Evolutionary conservation across 1,140 invertebrate species (phyloP).

Genomic region (Plectrocnemia conspersa): DNA sequence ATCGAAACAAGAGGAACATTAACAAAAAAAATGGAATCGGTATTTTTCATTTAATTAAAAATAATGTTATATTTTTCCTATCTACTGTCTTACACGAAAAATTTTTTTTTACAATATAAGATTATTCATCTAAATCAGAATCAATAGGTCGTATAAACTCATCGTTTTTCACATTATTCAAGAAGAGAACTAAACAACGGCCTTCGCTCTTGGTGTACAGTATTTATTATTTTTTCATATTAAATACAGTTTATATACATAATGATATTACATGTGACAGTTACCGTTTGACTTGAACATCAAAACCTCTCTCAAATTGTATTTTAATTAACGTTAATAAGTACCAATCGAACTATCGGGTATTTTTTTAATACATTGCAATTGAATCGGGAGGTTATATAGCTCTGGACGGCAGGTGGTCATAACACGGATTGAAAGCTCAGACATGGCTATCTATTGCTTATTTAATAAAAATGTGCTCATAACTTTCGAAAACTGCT

Average conservation of each 20-base stretch:
- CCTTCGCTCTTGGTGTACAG: no score
- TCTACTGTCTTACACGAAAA: conserved; percentile 17
- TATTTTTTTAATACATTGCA: not conserved
- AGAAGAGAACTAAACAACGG: no score
- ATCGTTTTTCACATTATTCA: no score
- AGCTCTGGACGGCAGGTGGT: conserved; percentile 35
- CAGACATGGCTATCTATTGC: conserved; percentile 11
- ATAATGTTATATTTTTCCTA: conserved; percentile 19
- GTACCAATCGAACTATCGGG: not conserved
- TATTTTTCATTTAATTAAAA: conserved; percentile 14
- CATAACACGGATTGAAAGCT: conserved; percentile 17
- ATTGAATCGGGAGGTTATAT: conserved; percentile 5
- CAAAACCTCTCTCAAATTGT: no score
- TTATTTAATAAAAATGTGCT: not conserved
- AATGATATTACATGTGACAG: no score
- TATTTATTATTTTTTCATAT: no score
- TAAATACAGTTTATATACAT: no score
- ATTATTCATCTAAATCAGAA: conserved; percentile 5
- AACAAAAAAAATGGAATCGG: conserved; percentile 2
- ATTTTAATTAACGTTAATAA: no score
- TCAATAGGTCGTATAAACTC: conserved; percentile 8
- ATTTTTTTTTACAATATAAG: conserved; percentile 2
- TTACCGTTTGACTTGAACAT: no score
- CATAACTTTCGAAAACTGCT: not conserved
- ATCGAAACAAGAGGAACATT: no score